These are phyloP conservation scores for Etheostoma perlongum DNA, from an alignment of 2,797 vertebrate species.

Conservation along the genomic window DNA sequence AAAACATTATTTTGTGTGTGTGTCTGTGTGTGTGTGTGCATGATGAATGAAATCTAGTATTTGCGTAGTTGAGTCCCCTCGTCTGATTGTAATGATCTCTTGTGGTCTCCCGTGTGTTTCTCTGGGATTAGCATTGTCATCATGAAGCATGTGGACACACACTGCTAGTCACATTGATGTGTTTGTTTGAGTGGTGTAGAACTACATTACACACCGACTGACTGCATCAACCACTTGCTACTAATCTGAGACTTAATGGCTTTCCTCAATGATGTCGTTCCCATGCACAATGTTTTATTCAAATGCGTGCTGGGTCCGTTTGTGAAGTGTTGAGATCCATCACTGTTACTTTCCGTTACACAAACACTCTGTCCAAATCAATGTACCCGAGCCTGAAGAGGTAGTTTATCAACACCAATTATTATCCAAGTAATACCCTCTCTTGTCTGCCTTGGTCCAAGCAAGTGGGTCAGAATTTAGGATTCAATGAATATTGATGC, in stretches of 20 bases:
- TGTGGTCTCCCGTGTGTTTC: conserved; percentile 49
- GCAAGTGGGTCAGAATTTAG: conserved; percentile 69
- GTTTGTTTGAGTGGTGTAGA: conserved; percentile 70
- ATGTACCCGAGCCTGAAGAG: conserved; percentile 62
- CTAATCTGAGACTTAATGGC: conserved; percentile 73
- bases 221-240: conserved; percentile 66
- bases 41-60: background rate
- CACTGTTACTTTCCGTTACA: conserved; percentile 71
- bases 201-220: conserved; percentile 54
- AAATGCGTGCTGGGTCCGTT: conserved; percentile 53
- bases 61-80: background rate
- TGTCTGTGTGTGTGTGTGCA: background rate
- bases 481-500: conserved; percentile 72
- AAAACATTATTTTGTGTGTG: conserved; percentile 25
- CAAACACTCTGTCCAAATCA: conserved; percentile 70
- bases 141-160: conserved; percentile 69
- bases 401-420: conserved; percentile 78
- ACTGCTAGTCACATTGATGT: conserved; percentile 74
- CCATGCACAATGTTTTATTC: conserved; percentile 70
- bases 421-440: conserved; percentile 61
- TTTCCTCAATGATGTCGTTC: conserved; percentile 63
- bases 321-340: conserved; percentile 74
- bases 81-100: conserved; percentile 52
- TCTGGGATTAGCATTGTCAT: conserved; percentile 70
- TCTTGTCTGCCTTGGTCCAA: conserved; percentile 44